Evolutionary conservation across 2,797 vertebrate species (phyloP), one percentile per base, ranked within the genome.

Genomic region (Smutsia gigantea): DNA sequence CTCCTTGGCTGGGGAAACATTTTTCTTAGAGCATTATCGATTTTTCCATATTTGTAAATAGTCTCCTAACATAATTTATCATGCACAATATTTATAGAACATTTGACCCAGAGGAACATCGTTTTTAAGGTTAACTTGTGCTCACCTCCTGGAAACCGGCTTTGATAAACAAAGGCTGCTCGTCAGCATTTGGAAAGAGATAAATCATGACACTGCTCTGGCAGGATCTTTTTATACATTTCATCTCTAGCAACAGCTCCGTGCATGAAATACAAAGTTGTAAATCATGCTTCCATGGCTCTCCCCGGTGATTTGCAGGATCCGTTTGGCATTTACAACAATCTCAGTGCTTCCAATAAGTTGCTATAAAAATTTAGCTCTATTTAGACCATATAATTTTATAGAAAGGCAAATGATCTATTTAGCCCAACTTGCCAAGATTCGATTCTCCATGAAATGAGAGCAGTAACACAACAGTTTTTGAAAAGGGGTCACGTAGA

Each of bases 21-120:
- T 91, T 51, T 94, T 92, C 49, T 25, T 17, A 69, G 34, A 68
- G 31, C 25, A 39, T 75, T 93, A 79, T 83, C 94, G 83, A 87
- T 89, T 88, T 93, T 86, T 59, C 37, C 89, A 78, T 57, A n/a
- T 72, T 89, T 57, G n/a, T 63, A 84, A 96, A 93, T 49, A 94
- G 55, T 84, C 81, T 87, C 51, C n/a, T 78, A 49, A 75, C 21
- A 1, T 64, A 85, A 96, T 94, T 93, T 90, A 77, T 94, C 87
- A 68, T 51, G 81, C 39, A 46, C 17, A 69, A 27, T 64, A 95
- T 94, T 87, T 94, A 79, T 49, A 77, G 69, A 93, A 91, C 96
- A 46, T 7, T 27, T 79, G 19, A n/a, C 27, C 21, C 2, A 29
- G 39, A 49, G 8, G 5, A 61, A 82, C 5, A 3, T 51, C 79